Base-by-base conservation (phyloP, 2,797 vertebrate species). In the Corythornis leucogaster region DNA sequence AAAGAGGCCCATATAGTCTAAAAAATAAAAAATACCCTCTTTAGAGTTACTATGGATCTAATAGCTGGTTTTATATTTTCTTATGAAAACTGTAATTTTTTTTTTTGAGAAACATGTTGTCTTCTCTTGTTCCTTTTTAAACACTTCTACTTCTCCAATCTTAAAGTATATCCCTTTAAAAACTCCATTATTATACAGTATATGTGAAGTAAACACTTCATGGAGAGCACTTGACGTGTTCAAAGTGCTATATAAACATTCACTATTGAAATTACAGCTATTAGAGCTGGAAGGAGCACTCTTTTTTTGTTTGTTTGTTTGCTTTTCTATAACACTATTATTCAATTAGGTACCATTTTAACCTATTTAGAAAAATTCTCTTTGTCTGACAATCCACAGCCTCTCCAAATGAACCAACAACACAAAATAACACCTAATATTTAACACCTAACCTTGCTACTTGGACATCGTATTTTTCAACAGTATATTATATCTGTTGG, bases 311-410 rank as follows among this genome's bases (percentile, higher is more conserved):
- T 35, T 35, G 35, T 33, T 64, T 51, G 21, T 45, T 50, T 51
- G 25, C 42, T 51, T 75, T n/a, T 9, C 16, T 16, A 22, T 45
- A 77, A 43, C 5, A 66, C 9, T 85, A 17, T 92, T 82, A 48
- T 93, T 93, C 62, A 92, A 31, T 71, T 84, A 94, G 24, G 13
- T 80, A 48, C 30, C 38, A 73, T 87, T 96, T 92, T 88, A 63
- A 78, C 33, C 30, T 91, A 33, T 50, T 91, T 64, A 58, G 69
- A 70, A 70, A 70, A 83, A 30, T 30, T 64, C 4, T 26, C 8
- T 19, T 19, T 92, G 45, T 69, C 48, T 91, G 54, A 77, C 33
- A 76, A 42, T 95, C 63, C 10, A 5, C 33, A 91, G 28, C 13
- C 50, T 54, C 50, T 82, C 53, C 50, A 61, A 84, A 61, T 8